Conservation (phyloP, 2,113 vertebrate species). For the Cryptomyrus ogoouensis region DNA sequence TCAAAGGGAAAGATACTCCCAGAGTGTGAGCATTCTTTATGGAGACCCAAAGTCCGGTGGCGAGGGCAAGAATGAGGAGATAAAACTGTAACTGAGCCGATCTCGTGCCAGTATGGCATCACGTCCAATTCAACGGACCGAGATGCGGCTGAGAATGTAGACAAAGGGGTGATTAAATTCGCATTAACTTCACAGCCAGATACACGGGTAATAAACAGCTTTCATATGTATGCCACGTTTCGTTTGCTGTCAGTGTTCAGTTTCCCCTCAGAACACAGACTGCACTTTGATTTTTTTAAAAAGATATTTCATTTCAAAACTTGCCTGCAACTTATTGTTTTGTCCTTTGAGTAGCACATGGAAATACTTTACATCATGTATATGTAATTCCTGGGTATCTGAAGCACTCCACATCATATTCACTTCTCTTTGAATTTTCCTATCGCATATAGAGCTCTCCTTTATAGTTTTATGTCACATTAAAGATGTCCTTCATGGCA, state of each 20-base stretch:
- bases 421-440: conserved; percentile 2
- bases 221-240: conserved; percentile 18
- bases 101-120: background rate
- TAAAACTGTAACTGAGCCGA: background rate
- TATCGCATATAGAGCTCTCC: background rate
- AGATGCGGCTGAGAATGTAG: background rate
- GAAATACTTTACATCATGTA: conserved; percentile 4
- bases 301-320: conserved; percentile 8
- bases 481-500: background rate
- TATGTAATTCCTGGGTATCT: conserved; percentile 3
- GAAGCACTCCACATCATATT: background rate
- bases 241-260: background rate
- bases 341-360: conserved; percentile 15
- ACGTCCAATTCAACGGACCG: background rate
- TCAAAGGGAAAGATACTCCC: background rate
- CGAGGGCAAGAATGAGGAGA: background rate
- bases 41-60: background rate
- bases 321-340: conserved; percentile 4
- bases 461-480: too few species aligned
- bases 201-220: conserved; percentile 9
- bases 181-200: background rate
- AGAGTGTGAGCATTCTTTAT: background rate
- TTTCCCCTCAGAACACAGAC: background rate
- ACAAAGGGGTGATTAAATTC: background rate
- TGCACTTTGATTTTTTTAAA: conserved; percentile 1